Base-by-base conservation (phyloP, 2,888 invertebrate genomes). In the Drosophila seclusa region DNA sequence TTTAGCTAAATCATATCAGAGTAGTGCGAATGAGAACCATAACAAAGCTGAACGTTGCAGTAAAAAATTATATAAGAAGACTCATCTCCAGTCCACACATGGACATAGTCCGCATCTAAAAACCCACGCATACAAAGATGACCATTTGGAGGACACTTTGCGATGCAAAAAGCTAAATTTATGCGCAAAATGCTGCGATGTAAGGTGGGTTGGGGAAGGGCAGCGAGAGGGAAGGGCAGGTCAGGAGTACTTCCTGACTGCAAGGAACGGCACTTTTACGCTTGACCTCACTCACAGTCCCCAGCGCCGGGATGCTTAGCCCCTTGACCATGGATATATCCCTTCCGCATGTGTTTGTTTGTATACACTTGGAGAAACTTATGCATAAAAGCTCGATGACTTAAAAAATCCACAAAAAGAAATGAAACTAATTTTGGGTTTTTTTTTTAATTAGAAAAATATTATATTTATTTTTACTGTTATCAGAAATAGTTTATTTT, bases 241-340 rank as follows among this genome's bases (percentile, higher is more conserved):
- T 76, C 82, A 76, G 74, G 67, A 67, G 83, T 58, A 80, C 65
- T 76, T 86, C 89, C 87, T 57, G 81, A 62, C 63, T 73, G 72
- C 80, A 72, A 77, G 74, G 57, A 81, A 68, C 83, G 72, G 59
- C 87, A 90, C 90, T 90, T 90, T 88, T 78, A 83, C 82, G 85
- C 87, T 83, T 90, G 90, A 88, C 87, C 90, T 87, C 83, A 83
- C 87, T 81, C 81, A 68, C 48, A 72, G 67, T 60, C 70, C 67
- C 70, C 80, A 71, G 65, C 73, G 69, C 71, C 81, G 45, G 54
- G 63, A 71, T 83, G 87, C 86, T 87, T 87, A 83, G 87, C 77
- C 87, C 72, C 88, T 88, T 90, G 89, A 86, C 83, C 86, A 78
- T 60, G 63, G 34, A 59, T 36, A 61, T 64, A 57, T 70, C 49